These are phyloP conservation scores for Holothuria glaberrima DNA, from an alignment of 35 echinoderm and acorn worm genomes.

Conservation along the genomic window DNA sequence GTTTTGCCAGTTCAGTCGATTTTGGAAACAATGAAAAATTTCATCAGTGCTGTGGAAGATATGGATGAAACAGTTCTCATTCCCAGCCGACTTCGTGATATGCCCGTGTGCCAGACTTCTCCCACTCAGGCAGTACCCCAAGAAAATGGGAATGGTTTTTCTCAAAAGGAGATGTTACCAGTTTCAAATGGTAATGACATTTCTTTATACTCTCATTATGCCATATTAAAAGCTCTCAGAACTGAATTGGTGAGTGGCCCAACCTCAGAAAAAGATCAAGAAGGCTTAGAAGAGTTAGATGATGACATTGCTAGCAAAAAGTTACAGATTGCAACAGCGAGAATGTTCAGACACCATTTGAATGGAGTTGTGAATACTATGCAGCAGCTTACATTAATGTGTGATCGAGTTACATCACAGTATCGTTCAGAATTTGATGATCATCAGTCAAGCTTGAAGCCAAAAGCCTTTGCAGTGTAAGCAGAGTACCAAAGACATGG, in stretches of 20 bases:
- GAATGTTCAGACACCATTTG: slow-evolving; percentile 90
- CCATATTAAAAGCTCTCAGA: slow-evolving; percentile 93
- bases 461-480: slow-evolving; percentile 76
- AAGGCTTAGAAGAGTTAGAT: slow-evolving; percentile 28
- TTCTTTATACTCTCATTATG: slow-evolving; percentile 80
- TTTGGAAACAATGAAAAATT: slow-evolving; percentile 91
- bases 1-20: slow-evolving; percentile 68
- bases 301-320: slow-evolving; percentile 32
- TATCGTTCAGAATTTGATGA: slow-evolving; percentile 94
- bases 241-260: slow-evolving; percentile 84
- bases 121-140: not conserved
- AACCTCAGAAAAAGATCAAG: slow-evolving; percentile 29
- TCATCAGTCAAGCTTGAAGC: slow-evolving; percentile 81
- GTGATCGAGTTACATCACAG: slow-evolving; percentile 72
- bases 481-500: not conserved
- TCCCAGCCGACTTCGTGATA: slow-evolving; percentile 89
- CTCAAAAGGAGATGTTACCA: slow-evolving; percentile 12
- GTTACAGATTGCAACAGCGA: slow-evolving; percentile 64
- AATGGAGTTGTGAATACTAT: slow-evolving; percentile 84
- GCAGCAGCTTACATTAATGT: slow-evolving; percentile 86
- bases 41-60: slow-evolving; percentile 95
- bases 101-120: slow-evolving; percentile 48
- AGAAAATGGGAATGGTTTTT: not conserved
- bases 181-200: slow-evolving; percentile 53
- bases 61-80: slow-evolving; percentile 98